Base-by-base conservation (phyloP, 2,888 invertebrate species). In the Microctonus brassicae region DNA sequence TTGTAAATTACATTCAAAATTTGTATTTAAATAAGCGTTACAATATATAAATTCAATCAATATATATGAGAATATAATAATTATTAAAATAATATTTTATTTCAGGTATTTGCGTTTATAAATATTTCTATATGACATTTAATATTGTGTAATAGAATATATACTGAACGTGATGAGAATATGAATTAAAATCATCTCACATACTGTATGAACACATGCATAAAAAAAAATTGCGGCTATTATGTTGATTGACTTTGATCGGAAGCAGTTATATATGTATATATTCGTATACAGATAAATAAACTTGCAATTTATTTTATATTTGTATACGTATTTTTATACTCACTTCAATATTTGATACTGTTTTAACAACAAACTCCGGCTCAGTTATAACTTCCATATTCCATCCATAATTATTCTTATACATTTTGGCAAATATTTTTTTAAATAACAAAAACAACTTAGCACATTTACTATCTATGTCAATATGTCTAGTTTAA, bases 271-370 rank as follows among this genome's bases (percentile, higher is more conserved):
- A n/a, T 20, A 5, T n/a, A 47, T 17, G n/a, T 17, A n/a, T 20
- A 17, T 4, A 47, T 47, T n/a, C n/a, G 5, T 5, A 5, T n/a
- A 20, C 42, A 1, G 5, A 17, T 5, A 17, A 47, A 47, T 20
- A n/a, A 47, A n/a, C 5, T n/a, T 17, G 42, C 5, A 47, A 6
- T 20, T 17, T 5, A 47, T 47, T 47, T 47, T 20, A 47, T n/a
- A 47, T 36, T 4, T 9, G 10, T 36, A 29, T 33, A 33, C 0
- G 17, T 29, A 9, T 22, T 52, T 47, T n/a, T 5, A 64, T 82
- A 86, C 85, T 82, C 77, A 86, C 84, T 77, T 84, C 83, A 11
- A 78, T 70, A 34, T 78, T 79, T 53, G 77, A 76, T 7, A 79
- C 61, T 57, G 75, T 75, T 64, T 81, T 78, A 9, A 78, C 79